These are phyloP conservation scores for Glaucopsyche alexis DNA, from an alignment of 2,888 invertebrate genomes.

Conservation along the genomic window DNA sequence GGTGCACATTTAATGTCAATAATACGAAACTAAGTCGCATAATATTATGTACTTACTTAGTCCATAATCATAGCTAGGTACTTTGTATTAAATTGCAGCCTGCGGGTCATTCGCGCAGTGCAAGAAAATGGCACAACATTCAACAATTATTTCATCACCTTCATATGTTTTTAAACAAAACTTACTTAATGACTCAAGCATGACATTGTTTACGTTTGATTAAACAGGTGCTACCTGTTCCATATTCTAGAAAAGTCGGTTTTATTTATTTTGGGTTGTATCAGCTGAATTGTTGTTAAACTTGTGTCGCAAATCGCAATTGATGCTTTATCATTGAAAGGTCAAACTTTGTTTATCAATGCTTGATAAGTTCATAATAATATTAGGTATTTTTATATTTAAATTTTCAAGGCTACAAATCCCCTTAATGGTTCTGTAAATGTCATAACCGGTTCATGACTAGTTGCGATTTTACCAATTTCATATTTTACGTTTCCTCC, in stretches of 20 bases:
- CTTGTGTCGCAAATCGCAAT: not conserved
- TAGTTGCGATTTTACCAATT: no score
- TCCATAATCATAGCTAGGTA: no score
- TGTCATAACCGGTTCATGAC: not conserved
- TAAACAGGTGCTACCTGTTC: constrained; percentile 35
- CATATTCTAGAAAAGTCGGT: constrained; percentile 28
- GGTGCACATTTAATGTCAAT: no score
- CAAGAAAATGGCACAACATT: constrained; percentile 25
- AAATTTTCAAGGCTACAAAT: not conserved
- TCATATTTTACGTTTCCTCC: no score
- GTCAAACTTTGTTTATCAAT: not conserved
- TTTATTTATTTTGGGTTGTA: not conserved
- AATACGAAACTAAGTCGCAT: no score
- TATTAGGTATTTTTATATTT: not conserved
- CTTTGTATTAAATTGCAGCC: not conserved
- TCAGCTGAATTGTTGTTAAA: not conserved
- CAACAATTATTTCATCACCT: constrained; percentile 35
- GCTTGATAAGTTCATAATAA: not conserved
- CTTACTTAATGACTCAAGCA: constrained; percentile 1
- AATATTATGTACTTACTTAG: no score
- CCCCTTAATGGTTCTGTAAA: not conserved
- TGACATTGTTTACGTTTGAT: constrained; percentile 13
- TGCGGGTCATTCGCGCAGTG: not conserved
- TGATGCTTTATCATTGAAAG: not conserved
- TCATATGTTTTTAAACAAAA: constrained; percentile 22